Base-by-base conservation (phyloP, 2,113 vertebrate species). In the Mobula birostris region DNA sequence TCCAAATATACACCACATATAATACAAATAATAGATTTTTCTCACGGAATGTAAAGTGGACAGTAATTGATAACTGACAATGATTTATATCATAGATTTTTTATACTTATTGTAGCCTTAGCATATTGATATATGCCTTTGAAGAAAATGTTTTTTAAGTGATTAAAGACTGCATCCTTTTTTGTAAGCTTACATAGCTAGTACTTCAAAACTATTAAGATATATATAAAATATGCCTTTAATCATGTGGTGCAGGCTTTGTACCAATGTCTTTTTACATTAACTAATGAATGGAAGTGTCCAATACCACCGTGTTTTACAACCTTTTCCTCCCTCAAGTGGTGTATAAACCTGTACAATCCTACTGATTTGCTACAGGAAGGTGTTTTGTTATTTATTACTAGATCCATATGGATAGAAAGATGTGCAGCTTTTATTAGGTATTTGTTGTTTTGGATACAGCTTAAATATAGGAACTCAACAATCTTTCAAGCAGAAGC, bases 141-240 rank as follows among this genome's bases (percentile, higher is more conserved):
- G 36, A 93, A 93, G 70, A 93, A 93, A 93, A 36, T 91, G 68
- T 93, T 93, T 93, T 93, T 93, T 76, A 72, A 93, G 66, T 72
- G 27, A 93, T 74, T 90, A 93, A 29, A 76, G 91, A 56, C 40
- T 14, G 68, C 91, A 93, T 93, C 29, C 48, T 93, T 90, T 88
- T 90, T 93, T 93, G 40, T 93, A 93, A 93, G 91, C 97, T 97
- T 97, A 97, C 96, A 96, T 95, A 96, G 96, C 95, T 40, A 56
- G 70, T 74, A 97, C 97, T 98, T 98, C 97, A 97, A 97, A 97
- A 95, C 95, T 29, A 93, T 93, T 93, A 92, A 72, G 32, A 92
- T 36, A 80, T 80, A 72, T 92, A 88, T 88, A 88, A 88, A 63
- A 58, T 88, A n/a, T 92, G 91, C 91, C 91, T 93, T 76, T 93